Percentiles rank a stretch among this genome's conserved stretches.
These are phyloP conservation scores for Ornithoptera alexandrae DNA, from an alignment of 2,888 invertebrate genomes.

Conservation along the genomic window DNA sequence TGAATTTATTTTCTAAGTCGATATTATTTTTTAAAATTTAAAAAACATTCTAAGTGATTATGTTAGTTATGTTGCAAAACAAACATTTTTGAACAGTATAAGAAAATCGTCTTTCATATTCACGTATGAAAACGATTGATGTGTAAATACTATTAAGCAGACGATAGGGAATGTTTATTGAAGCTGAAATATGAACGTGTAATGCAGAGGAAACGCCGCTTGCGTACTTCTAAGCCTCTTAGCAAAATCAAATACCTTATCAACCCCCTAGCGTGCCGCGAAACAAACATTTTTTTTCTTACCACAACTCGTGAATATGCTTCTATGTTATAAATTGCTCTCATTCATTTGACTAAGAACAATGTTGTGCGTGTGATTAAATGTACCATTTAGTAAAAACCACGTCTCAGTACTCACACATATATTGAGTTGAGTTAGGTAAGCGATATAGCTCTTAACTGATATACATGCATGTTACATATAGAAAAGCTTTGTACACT, in stretches of 20 bases:
- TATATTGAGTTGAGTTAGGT: no score
- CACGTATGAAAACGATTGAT: slow-evolving; percentile 18
- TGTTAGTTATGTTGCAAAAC: no score
- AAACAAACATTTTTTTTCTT: slow-evolving; percentile 50
- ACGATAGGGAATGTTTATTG: slow-evolving; percentile 25
- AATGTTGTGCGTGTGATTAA: slow-evolving; percentile 14
- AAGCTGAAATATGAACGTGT: slow-evolving; percentile 28
- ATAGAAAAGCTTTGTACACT: no score
- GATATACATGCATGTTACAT: no score
- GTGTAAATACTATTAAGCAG: slow-evolving; percentile 26
- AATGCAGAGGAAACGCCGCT: slow-evolving; percentile 8
- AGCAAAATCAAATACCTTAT: slow-evolving; percentile 37
- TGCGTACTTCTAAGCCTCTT: slow-evolving; percentile 31
- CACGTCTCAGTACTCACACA: neutral
- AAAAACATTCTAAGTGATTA: no score
- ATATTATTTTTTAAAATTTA: neutral
- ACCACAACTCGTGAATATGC: slow-evolving; percentile 43
- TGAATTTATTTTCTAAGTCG: no score
- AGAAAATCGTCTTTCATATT: neutral
- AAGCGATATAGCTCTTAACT: no score
- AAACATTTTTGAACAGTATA: no score
- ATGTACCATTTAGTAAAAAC: neutral
- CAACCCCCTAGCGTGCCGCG: slow-evolving; percentile 40
- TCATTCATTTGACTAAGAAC: slow-evolving; percentile 38
- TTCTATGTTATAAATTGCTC: slow-evolving; percentile 58